These are phyloP conservation scores for Heliconius himera DNA, from an alignment of 1,140 invertebrate species.

Conservation along the genomic window DNA sequence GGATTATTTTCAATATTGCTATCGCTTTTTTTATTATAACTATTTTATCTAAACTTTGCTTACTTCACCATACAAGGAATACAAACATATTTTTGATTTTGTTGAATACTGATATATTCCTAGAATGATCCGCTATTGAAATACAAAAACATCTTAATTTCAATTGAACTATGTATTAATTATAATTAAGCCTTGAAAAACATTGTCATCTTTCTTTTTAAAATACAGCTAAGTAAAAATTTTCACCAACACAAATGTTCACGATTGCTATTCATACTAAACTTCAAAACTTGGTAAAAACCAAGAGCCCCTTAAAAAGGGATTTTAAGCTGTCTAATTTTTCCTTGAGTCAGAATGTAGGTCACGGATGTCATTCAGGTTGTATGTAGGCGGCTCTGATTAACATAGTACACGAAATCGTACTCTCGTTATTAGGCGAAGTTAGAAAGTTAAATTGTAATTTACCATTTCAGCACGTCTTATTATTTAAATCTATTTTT, in stretches of 20 bases:
- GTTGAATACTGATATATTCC: no score
- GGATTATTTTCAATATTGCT: no score
- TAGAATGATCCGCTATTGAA: no score
- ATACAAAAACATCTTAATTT: no score
- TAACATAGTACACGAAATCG: constrained; percentile 34
- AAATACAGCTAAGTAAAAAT: not conserved
- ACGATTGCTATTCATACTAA: not conserved
- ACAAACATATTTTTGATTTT: no score
- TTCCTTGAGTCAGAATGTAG: constrained; percentile 31
- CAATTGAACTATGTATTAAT: not conserved
- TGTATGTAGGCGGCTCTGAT: constrained; percentile 31
- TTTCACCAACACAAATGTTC: not conserved
- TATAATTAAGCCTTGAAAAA: not conserved
- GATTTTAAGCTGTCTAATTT: constrained; percentile 35
- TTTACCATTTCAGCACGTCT: not conserved
- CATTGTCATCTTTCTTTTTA: not conserved
- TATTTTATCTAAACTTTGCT: no score
- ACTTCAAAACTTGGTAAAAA: not conserved
- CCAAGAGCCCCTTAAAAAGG: not conserved
- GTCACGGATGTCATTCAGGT: constrained; percentile 30
- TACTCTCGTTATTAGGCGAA: constrained; percentile 34
- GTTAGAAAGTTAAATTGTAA: constrained; percentile 22
- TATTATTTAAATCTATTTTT: not conserved
- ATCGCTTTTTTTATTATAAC: no score
- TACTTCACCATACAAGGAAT: no score